Conservation (phyloP, 2,113 vertebrate genomes). For the Istiophorus platypterus region DNA sequence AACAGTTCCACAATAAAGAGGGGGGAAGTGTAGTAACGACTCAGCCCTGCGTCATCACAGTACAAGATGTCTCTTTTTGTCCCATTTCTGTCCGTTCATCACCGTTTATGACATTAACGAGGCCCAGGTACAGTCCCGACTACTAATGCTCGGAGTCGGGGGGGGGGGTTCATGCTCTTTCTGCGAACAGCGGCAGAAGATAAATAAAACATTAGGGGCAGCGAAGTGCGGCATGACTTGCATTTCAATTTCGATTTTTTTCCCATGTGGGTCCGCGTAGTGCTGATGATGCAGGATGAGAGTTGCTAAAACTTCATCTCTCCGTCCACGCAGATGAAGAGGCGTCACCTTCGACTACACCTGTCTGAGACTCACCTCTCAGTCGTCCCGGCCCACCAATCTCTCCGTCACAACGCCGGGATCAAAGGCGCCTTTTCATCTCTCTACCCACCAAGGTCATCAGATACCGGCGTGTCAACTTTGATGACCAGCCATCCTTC, state of each 20-base stretch:
- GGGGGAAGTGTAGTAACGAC: not conserved
- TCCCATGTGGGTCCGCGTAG: not conserved
- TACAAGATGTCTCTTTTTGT: not conserved
- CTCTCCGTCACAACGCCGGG: too few species aligned
- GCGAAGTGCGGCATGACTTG: not conserved
- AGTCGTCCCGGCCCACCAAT: too few species aligned
- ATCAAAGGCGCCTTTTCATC: too few species aligned
- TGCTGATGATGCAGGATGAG: not conserved
- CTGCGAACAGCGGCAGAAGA: not conserved
- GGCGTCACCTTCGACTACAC: too few species aligned
- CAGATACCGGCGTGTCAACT: too few species aligned
- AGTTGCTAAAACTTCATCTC: not conserved
- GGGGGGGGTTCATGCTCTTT: not conserved
- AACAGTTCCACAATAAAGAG: not conserved
- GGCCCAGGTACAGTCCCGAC: not conserved
- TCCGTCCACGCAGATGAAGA: not conserved
- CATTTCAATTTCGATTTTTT: not conserved
- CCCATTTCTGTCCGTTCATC: not conserved
- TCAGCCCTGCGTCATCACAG: not conserved
- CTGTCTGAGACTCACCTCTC: too few species aligned
- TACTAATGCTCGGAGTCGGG: not conserved
- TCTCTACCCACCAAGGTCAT: too few species aligned
- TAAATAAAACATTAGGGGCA: conserved; percentile 5
- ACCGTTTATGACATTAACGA: not conserved
- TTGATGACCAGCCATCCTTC: too few species aligned